Base-by-base conservation (phyloP, 1,140 invertebrate species). In the Ips nitidus region DNA sequence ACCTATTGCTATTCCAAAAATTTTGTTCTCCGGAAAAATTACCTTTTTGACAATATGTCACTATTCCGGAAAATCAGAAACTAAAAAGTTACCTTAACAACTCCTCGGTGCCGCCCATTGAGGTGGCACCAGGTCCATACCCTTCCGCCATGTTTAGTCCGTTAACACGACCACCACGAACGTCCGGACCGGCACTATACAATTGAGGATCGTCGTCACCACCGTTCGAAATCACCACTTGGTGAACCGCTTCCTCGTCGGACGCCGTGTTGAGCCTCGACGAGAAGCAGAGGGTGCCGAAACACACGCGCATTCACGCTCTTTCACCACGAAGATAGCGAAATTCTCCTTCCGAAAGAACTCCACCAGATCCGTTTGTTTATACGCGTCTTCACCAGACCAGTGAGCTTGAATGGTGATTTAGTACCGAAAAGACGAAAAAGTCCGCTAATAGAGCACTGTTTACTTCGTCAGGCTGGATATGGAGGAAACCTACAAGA, bases 211-310 rank as follows among this genome's bases (percentile, higher is more conserved):
- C 22, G 40, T 58, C 41, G 50, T 47, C 60, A 38, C 57, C 57
- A 8, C 52, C 47, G 58, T 62, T 43, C 22, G 61, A 39, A 45
- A 65, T 40, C 42, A 66, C 62, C 39, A 67, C 55, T 41, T 70
- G 82, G 81, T 70, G 59, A 74, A 83, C 80, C 80, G 84, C 86
- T 84, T 89, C 88, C 84, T 90, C 89, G 86, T 86, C 89, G 87
- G 87, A 87, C 84, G 87, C 85, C 41, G 55, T 65, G 80, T 87
- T 87, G 83, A 89, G 89, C 87, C 89, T 88, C 85, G 90, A 91
- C 86, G 90, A 90, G 88, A 92, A 93, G 88, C 91, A 93, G 84
- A 93, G 85, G 45, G 80, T 78, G 82, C 92, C 90, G 83, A 92
- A 92, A 83, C 91, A 93, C 85, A 93, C 89, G 86, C 91, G 90